Conservation (phyloP, 2,113 vertebrate species). For the Protobothrops mucrosquamatus region DNA sequence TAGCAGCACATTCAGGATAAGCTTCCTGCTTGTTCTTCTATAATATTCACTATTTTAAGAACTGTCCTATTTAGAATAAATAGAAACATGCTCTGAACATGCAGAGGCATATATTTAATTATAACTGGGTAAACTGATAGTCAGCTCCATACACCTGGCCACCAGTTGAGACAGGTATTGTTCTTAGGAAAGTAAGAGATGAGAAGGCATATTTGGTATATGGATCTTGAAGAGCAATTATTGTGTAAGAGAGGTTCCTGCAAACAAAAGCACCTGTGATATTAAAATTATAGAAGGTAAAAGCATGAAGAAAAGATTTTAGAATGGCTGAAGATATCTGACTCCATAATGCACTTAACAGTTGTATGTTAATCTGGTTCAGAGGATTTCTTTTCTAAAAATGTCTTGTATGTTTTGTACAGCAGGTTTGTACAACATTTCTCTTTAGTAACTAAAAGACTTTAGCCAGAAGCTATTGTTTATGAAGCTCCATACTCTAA, state of each 20-base stretch:
- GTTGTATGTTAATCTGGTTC: background rate
- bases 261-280: background rate
- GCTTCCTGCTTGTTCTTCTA: background rate
- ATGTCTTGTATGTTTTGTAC: background rate
- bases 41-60: background rate
- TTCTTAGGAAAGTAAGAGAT: background rate
- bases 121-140: constrained; percentile 13
- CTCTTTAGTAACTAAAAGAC: background rate
- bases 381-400: background rate
- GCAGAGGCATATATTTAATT: constrained; percentile 27
- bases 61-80: constrained; percentile 8
- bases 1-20: background rate
- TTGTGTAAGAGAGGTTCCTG: background rate
- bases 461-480: background rate
- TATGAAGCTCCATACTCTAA: background rate
- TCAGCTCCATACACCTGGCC: background rate
- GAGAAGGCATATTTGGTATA: constrained; percentile 10
- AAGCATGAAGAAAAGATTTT: background rate
- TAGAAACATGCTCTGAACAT: constrained; percentile 8
- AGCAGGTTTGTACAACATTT: background rate
- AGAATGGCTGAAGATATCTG: background rate
- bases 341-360: background rate
- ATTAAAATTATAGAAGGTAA: background rate
- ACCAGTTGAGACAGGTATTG: constrained; percentile 27
- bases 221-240: background rate